Percentiles rank a stretch among this genome's conserved stretches.
Evolutionary conservation across 2,888 invertebrate species (phyloP).

Genomic region (Lepidochrysops patricia): DNA sequence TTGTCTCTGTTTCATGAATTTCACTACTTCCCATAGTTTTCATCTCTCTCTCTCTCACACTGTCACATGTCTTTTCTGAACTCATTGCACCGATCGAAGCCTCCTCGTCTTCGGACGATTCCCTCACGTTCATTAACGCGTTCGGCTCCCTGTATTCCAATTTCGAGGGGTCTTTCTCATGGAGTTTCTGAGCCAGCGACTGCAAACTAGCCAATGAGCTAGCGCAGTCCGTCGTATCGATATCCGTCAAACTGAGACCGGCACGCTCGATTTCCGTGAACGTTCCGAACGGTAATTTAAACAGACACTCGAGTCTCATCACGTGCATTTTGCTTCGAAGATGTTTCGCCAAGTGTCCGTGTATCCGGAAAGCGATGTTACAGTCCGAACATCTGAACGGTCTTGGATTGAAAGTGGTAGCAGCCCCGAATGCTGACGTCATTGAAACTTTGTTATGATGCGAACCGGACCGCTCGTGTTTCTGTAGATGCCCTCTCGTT

Average conservation of each 20-base stretch:
- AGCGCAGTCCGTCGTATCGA: constrained; percentile 97
- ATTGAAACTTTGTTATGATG: constrained; percentile 94
- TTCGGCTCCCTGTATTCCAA: constrained; percentile 77
- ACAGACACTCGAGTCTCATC: constrained; percentile 92
- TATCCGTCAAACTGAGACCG: constrained; percentile 91
- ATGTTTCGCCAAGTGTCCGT: constrained; percentile 97
- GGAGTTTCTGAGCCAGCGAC: constrained; percentile 85
- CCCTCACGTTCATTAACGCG: constrained; percentile 47
- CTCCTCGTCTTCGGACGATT: constrained; percentile 75
- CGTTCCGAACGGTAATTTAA: constrained; percentile 94
- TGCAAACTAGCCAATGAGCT: constrained; percentile 92
- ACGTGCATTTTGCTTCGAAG: constrained; percentile 96
- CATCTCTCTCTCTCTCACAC: constrained; percentile 65
- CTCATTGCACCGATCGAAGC: constrained; percentile 25
- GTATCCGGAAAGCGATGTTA: constrained; percentile 95
- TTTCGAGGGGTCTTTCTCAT: constrained; percentile 87
- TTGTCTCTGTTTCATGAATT: constrained; percentile 55
- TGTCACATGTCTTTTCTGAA: constrained; percentile 50
- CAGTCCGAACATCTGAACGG: constrained; percentile 98
- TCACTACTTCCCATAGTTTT: constrained; percentile 60
- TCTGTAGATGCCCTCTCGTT: constrained; percentile 92
- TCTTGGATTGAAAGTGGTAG: constrained; percentile 92
- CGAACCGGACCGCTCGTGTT: constrained; percentile 92
- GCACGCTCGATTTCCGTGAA: constrained; percentile 95
- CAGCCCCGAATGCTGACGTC: constrained; percentile 88